Conservation (phyloP, 2,888 invertebrate genomes). For the Trichogramma dendrolimi region DNA sequence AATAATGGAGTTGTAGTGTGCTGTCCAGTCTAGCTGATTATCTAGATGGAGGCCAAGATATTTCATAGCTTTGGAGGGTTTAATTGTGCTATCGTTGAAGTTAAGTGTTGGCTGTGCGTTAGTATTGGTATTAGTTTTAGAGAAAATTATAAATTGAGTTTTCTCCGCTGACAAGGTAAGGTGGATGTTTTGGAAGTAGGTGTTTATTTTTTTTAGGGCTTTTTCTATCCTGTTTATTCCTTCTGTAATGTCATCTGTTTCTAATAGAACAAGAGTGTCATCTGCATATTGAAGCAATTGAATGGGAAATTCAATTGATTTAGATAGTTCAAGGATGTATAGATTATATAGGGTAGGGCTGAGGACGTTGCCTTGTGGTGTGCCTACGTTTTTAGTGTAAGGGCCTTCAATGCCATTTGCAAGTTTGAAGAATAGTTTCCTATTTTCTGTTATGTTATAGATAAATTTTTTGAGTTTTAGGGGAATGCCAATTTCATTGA, state of each 20-base stretch:
- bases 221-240: neutral
- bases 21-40: neutral
- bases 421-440: conserved; percentile 7
- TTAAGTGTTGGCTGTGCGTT: no score
- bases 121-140: neutral
- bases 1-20: neutral
- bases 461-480: conserved; percentile 3
- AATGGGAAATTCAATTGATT: neutral
- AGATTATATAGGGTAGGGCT: conserved; percentile 11
- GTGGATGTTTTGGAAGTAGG: neutral
- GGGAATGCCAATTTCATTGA: conserved; percentile 4
- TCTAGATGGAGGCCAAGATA: conserved; percentile 5
- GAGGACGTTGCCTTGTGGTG: conserved; percentile 8
- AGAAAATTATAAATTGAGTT: conserved; percentile 5
- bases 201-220: neutral
- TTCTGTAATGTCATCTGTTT: neutral
- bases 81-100: no score
- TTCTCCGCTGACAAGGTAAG: conserved; percentile 1
- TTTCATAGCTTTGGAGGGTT: neutral
- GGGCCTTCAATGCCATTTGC: conserved; percentile 4
- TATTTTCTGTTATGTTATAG: conserved; percentile 5
- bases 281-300: conserved; percentile 10
- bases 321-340: neutral
- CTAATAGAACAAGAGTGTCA: neutral
- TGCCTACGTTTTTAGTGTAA: neutral